Percentiles rank a stretch among this genome's conserved stretches.
Conservation (phyloP, 2,113 vertebrate species). For the Equus quagga region DNA sequence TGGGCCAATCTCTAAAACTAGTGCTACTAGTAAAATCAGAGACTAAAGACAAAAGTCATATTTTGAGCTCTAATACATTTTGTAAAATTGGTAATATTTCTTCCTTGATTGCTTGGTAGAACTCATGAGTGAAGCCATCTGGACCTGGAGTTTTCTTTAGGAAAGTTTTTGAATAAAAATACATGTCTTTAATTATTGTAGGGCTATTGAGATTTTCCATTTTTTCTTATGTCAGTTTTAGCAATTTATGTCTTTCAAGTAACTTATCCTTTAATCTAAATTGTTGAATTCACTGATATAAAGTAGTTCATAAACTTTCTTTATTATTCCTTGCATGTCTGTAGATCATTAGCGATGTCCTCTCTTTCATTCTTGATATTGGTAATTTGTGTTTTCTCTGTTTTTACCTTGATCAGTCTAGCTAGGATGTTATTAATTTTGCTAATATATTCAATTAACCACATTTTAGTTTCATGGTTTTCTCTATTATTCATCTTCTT, state of each 20-base stretch:
- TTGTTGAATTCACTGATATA: neutral
- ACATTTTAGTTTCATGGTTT: neutral
- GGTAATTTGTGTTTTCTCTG: neutral
- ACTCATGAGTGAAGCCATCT: neutral
- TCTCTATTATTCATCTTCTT: neutral
- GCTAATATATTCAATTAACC: neutral
- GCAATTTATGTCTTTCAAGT: conserved; percentile 13
- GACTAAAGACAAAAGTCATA: neutral
- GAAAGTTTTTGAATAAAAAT: conserved; percentile 7
- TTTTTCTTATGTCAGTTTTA: neutral
- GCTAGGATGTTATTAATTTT: neutral
- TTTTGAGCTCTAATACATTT: neutral
- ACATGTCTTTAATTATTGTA: neutral
- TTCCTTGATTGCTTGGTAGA: neutral
- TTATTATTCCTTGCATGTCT: neutral
- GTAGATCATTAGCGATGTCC: neutral
- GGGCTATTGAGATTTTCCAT: neutral
- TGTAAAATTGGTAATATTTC: neutral
- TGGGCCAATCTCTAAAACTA: neutral
- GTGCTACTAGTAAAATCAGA: neutral
- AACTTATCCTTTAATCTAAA: neutral
- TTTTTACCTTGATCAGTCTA: neutral
- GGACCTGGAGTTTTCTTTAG: neutral
- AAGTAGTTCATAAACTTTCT: neutral
- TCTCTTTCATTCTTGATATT: neutral